phyloP scores from a whole-genome alignment of 2,888 invertebrate genomes.

The Diloba caeruleocephala region DNA sequence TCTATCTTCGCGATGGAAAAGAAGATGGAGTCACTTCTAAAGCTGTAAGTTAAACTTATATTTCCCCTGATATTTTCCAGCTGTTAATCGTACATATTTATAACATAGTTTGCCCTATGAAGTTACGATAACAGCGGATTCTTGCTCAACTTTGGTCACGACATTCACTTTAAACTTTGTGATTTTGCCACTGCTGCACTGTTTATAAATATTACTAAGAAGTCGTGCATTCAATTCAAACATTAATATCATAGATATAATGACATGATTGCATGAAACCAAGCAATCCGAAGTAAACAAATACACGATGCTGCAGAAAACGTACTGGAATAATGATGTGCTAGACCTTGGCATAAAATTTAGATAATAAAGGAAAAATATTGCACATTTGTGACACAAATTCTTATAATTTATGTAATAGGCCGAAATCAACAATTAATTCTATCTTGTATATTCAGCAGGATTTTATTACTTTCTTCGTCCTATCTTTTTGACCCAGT shows the following conservation, averaged over 20 bases:
- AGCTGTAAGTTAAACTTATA: conserved; percentile 90
- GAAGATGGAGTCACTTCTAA: conserved; percentile 92
- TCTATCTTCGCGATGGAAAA: conserved; percentile 93
- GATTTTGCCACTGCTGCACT: conserved; percentile 24
- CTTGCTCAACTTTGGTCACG: conserved; percentile 52
- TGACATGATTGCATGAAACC: neutral
- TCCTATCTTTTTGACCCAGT: too few species aligned
- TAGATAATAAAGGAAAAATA: neutral
- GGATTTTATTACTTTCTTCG: too few species aligned
- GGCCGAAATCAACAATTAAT: too few species aligned
- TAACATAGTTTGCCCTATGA: conserved; percentile 17
- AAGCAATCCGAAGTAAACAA: neutral
- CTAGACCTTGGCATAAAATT: neutral
- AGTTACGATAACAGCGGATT: conserved; percentile 22
- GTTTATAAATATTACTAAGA: conserved; percentile 33
- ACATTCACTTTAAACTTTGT: conserved; percentile 37
- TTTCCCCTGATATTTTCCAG: neutral
- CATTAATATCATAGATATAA: conserved; percentile 9
- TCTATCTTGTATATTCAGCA: too few species aligned
- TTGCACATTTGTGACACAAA: too few species aligned
- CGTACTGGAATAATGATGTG: neutral
- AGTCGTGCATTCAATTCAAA: conserved; percentile 35
- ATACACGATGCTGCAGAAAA: neutral
- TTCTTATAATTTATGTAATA: too few species aligned
- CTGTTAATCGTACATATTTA: conserved; percentile 2